Percentiles rank a stretch among this genome's conserved stretches.
Conservation (phyloP, 1,140 invertebrate species). For the Anoplophora glabripennis region DNA sequence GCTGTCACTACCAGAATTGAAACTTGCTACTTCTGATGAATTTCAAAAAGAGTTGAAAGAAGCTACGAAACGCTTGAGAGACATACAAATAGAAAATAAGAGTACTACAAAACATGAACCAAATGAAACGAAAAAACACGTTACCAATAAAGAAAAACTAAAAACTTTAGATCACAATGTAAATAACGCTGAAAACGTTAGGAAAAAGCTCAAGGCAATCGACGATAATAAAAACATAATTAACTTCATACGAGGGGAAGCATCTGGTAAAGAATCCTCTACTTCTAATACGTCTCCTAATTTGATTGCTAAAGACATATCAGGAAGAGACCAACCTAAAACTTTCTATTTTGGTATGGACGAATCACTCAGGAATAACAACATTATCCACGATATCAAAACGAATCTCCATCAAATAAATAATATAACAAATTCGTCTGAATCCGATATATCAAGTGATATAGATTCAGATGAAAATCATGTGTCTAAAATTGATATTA, state of each 20-base stretch:
- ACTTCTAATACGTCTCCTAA: conserved; percentile 53
- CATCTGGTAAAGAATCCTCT: conserved; percentile 60
- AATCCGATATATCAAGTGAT: conserved; percentile 55
- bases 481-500: conserved; percentile 57
- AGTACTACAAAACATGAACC: conserved; percentile 11
- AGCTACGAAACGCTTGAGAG: conserved; percentile 60
- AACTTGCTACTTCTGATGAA: conserved; percentile 62
- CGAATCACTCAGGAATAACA: conserved; percentile 42
- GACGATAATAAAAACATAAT: neutral
- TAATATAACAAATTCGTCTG: conserved; percentile 50
- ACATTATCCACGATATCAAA: conserved; percentile 21
- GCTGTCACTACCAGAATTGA: conserved; percentile 52
- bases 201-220: conserved; percentile 23
- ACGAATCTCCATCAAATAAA: conserved; percentile 24
- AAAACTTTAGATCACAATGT: conserved; percentile 40
- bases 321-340: conserved; percentile 55
- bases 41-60: conserved; percentile 67
- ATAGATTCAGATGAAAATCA: conserved; percentile 47
- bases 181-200: conserved; percentile 29
- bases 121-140: neutral
- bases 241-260: conserved; percentile 17
- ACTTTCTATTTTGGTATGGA: conserved; percentile 79
- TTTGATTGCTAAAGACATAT: conserved; percentile 20
- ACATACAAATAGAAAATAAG: conserved; percentile 21
- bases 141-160: conserved; percentile 32